Percentiles rank a stretch among this genome's conserved stretches.
Conservation (phyloP, 2,113 vertebrate species). For the Halichoeres trimaculatus region DNA sequence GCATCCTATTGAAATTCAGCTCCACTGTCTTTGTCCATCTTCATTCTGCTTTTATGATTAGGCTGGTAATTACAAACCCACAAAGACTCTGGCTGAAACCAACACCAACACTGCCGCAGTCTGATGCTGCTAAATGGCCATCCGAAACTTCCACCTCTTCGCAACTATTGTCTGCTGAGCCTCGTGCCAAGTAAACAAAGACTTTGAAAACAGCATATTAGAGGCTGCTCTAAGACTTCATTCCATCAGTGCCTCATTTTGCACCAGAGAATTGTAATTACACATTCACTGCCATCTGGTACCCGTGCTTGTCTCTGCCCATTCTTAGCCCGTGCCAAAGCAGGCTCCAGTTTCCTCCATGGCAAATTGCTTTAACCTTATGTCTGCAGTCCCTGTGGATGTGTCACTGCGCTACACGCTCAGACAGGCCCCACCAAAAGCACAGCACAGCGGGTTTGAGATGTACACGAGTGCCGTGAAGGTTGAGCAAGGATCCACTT, state of each 20-base stretch:
- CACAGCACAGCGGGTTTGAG: slow-evolving; percentile 34
- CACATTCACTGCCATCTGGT: slow-evolving; percentile 78
- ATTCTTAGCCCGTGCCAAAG: slow-evolving; percentile 64
- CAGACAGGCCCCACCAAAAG: slow-evolving; percentile 51
- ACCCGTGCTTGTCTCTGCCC: slow-evolving; percentile 69
- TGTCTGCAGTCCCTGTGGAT: slow-evolving; percentile 66
- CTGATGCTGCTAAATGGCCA: slow-evolving; percentile 13
- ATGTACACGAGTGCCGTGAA: slow-evolving; percentile 39
- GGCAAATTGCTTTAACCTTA: slow-evolving; percentile 61
- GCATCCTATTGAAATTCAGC: slow-evolving; percentile 60
- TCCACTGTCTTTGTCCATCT: slow-evolving; percentile 59
- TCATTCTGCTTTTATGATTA: slow-evolving; percentile 54
- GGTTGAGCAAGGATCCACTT: slow-evolving; percentile 51
- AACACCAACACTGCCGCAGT: slow-evolving; percentile 17
- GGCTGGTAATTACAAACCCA: slow-evolving; percentile 46
- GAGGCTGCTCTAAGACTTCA: slow-evolving; percentile 44
- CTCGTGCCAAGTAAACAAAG: slow-evolving; percentile 56
- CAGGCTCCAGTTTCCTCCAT: slow-evolving; percentile 48
- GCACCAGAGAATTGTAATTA: slow-evolving; percentile 76
- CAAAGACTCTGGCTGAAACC: slow-evolving; percentile 7
- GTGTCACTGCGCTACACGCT: slow-evolving; percentile 65
- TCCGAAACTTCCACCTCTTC: neutral
- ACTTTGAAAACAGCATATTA: slow-evolving; percentile 36
- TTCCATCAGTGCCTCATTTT: slow-evolving; percentile 69
- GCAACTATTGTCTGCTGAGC: slow-evolving; percentile 14